These are phyloP conservation scores for Mamestra configurata DNA, from an alignment of 1,140 invertebrate genomes.

Conservation along the genomic window DNA sequence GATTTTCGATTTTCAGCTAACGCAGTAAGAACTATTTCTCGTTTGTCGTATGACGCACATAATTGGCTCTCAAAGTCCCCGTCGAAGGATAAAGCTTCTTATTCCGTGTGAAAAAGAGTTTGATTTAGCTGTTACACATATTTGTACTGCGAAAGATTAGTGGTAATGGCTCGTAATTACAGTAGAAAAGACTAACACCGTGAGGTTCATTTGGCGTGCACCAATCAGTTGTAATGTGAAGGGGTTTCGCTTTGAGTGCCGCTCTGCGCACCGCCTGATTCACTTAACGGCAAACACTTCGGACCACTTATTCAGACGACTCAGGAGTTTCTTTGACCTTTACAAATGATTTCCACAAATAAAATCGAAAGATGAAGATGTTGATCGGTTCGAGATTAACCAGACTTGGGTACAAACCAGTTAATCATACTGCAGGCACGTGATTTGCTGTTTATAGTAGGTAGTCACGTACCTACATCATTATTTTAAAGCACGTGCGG, in stretches of 20 bases:
- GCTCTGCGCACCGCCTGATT: constrained; percentile 73
- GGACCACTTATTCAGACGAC: constrained; percentile 40
- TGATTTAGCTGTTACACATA: constrained; percentile 55
- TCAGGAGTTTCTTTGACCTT: constrained; percentile 9
- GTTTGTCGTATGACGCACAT: constrained; percentile 66
- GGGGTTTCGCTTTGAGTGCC: constrained; percentile 75
- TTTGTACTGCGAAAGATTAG: constrained; percentile 72
- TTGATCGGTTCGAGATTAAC: neutral
- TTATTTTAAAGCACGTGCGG: too few relatives aligned
- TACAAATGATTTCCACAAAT: constrained; percentile 6
- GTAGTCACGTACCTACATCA: neutral
- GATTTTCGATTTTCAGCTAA: constrained; percentile 78
- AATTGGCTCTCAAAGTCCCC: constrained; percentile 20
- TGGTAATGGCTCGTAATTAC: constrained; percentile 86
- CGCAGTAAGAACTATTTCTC: constrained; percentile 79
- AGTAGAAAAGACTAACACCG: constrained; percentile 85
- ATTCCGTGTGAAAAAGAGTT: constrained; percentile 58
- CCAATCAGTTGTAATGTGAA: constrained; percentile 75
- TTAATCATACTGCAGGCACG: too few relatives aligned
- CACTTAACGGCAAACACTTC: constrained; percentile 75
- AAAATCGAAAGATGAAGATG: neutral
- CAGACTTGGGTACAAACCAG: too few relatives aligned
- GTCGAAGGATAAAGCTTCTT: constrained; percentile 58
- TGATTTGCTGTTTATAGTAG: too few relatives aligned
- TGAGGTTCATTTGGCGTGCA: constrained; percentile 84